Evolutionary conservation across 2,113 vertebrate species (phyloP), one percentile per base, ranked within the genome.

Genomic region (Mohoua ochrocephala): DNA sequence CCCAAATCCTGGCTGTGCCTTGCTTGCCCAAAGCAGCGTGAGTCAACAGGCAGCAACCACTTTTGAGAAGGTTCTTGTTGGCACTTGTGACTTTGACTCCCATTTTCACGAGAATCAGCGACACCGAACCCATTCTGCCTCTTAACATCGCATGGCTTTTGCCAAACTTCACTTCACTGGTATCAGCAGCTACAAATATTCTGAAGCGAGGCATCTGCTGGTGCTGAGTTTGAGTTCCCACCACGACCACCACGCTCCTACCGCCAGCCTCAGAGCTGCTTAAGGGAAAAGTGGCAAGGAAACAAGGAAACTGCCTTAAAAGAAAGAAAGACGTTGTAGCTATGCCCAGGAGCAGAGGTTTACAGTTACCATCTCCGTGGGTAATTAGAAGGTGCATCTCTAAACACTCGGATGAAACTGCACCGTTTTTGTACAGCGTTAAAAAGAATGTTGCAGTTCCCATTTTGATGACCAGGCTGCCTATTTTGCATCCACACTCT

Each of bases 201-300:
- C 42, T n/a, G 24, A 70, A 53, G 1, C 3, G 0, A 33, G 44
- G 27, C 31, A 21, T 13, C 28, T 45, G 22, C 70, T 59, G 4
- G 5, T 15, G 35, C 23, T 57, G 57, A 11, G 17, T 57, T 91
- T 65, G 81, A n/a, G 23, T 49, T 53, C 52, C 26, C 26, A 42
- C 21, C 12, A 0, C 3, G 7, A 41, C 30, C 28, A 13, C 27
- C 16, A 1, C 0, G 5, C 14, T 60, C 41, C 33, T 52, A 21
- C 6, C 21, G 52, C 30, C 37, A 54, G 30, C 67, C 76, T 80
- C 31, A 22, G 70, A 78, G 12, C 50, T 47, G 22, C 28, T 31
- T 26, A 17, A 49, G 52, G 52, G 31, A 57, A 65, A 75, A 8
- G n/a, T 39, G n/a, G 30, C 19, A 37, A 11, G 33, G 10, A 84